Conservation (phyloP, 2,797 vertebrate genomes). For the Sandelia bainsii region DNA sequence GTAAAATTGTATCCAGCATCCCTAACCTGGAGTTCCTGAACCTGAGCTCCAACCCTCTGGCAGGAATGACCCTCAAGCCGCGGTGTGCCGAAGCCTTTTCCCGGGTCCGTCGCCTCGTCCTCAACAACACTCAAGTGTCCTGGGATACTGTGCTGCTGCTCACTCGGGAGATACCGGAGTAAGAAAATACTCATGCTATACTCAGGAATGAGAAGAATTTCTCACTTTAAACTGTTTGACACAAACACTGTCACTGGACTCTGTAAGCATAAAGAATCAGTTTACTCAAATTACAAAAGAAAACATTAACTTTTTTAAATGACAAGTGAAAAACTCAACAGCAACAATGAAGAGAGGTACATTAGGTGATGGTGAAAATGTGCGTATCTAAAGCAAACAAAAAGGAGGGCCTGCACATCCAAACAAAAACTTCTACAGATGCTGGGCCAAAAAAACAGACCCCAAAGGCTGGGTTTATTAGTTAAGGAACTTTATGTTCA, state of each 20-base stretch:
- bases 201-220: not conserved
- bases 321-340: not conserved
- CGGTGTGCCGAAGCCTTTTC: conserved; percentile 90
- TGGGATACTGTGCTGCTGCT: conserved; percentile 95
- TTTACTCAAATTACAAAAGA: not conserved
- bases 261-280: not conserved
- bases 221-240: not conserved
- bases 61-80: conserved; percentile 88
- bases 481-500: no score
- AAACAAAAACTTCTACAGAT: no score
- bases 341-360: no score
- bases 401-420: no score
- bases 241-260: not conserved
- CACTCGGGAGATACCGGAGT: conserved; percentile 92
- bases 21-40: conserved; percentile 97
- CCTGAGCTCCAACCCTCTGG: conserved; percentile 97
- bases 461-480: no score
- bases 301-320: not conserved
- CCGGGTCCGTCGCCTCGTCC: conserved; percentile 92
- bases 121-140: conserved; percentile 97
- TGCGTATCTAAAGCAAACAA: not conserved
- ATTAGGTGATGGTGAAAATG: no score
- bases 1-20: conserved; percentile 97
- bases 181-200: conserved; percentile 70
- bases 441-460: no score